phyloP scores from a whole-genome alignment of 2,797 vertebrate species.

The Neosilurus hyrtlii region DNA sequence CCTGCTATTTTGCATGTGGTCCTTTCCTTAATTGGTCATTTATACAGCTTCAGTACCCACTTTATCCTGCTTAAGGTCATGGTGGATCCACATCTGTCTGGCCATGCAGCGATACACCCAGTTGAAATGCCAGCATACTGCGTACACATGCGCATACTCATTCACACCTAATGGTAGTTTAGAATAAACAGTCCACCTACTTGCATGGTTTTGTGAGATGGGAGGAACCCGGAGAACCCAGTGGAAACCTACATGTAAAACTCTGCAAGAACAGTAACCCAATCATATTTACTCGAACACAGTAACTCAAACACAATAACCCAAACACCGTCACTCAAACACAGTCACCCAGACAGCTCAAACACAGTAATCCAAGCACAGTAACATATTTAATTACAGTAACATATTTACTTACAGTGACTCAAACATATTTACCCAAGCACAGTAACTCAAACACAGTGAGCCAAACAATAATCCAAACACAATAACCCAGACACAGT shows the following conservation, averaged over 20 bases:
- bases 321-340: no score
- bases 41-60: not conserved
- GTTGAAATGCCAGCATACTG: not conserved
- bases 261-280: not conserved
- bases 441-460: no score
- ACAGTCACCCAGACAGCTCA: no score
- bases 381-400: no score
- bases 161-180: not conserved
- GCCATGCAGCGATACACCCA: not conserved
- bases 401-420: no score
- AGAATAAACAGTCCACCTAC: not conserved
- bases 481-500: no score
- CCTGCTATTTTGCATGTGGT: not conserved
- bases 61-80: not conserved
- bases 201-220: not conserved
- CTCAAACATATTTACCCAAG: no score
- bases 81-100: not conserved
- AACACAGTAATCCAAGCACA: no score
- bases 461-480: no score
- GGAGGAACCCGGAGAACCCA: not conserved
- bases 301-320: no score
- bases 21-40: not conserved
- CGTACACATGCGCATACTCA: not conserved
- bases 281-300: no score
- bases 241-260: not conserved